Conservation (phyloP, 2,888 invertebrate genomes). For the Drosophila monieri region DNA sequence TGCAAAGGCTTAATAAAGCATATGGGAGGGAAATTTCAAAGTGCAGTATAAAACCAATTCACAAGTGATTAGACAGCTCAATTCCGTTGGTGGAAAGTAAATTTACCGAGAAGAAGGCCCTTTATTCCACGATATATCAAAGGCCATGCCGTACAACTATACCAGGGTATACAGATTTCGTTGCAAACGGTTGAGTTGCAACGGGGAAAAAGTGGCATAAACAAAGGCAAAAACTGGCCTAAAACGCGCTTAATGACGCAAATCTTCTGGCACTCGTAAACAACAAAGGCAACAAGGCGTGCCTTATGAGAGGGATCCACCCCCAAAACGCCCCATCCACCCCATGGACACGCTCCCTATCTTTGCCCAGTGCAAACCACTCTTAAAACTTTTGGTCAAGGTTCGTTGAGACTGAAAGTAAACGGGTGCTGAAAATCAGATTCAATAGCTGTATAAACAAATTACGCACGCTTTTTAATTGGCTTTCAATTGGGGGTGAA, state of each 20-base stretch:
- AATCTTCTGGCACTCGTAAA: conserved; percentile 65
- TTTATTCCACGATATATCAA: background rate
- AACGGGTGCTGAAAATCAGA: conserved; percentile 46
- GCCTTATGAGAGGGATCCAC: conserved; percentile 58
- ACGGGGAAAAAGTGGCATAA: conserved; percentile 40
- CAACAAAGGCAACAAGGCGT: conserved; percentile 73
- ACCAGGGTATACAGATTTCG: background rate
- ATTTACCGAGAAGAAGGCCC: background rate
- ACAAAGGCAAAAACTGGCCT: conserved; percentile 50
- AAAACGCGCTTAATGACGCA: conserved; percentile 69
- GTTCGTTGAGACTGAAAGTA: conserved; percentile 69
- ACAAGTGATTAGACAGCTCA: conserved; percentile 1
- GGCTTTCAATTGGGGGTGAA: conserved; percentile 52
- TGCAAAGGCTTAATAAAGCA: conserved; percentile 5
- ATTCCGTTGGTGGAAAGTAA: background rate
- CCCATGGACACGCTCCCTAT: conserved; percentile 1
- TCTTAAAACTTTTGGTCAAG: conserved; percentile 60
- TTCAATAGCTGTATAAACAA: conserved; percentile 59
- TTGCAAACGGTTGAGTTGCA: conserved; percentile 24
- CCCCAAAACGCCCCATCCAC: background rate
- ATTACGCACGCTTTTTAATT: conserved; percentile 74
- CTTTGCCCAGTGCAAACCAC: conserved; percentile 1
- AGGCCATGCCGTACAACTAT: background rate
- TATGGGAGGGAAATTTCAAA: background rate
- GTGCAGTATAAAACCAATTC: conserved; percentile 1